These are phyloP conservation scores for Linnaemya tessellans DNA, from an alignment of 2,888 invertebrate species.

Conservation along the genomic window DNA sequence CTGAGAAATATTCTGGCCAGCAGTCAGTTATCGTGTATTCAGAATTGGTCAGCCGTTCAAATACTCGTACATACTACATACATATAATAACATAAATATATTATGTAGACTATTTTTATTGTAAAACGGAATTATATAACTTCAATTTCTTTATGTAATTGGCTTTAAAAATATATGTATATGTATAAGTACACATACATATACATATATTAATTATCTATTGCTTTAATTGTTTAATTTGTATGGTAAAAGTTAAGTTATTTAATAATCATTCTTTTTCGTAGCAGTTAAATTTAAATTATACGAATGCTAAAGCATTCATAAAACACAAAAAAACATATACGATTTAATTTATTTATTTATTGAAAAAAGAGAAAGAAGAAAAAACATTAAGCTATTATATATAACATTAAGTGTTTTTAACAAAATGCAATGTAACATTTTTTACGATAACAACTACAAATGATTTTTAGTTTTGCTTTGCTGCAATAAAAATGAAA, in stretches of 20 bases:
- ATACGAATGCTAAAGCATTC: conserved; percentile 33
- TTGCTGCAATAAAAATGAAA: neutral
- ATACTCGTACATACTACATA: neutral
- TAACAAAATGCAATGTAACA: conserved; percentile 49
- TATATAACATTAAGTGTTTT: conserved; percentile 52
- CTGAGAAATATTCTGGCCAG: too few relatives aligned
- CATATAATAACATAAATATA: neutral
- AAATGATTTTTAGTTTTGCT: conserved; percentile 41
- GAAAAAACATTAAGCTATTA: conserved; percentile 28
- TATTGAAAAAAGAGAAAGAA: neutral
- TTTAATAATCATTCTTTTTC: neutral
- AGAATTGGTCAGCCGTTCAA: too few relatives aligned
- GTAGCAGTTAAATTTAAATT: conserved; percentile 37
- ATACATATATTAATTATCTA: neutral
- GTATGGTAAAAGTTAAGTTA: conserved; percentile 16
- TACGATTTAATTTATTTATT: conserved; percentile 4
- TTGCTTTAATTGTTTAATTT: conserved; percentile 54
- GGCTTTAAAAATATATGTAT: conserved; percentile 30
- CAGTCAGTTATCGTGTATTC: too few relatives aligned
- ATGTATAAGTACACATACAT: neutral
- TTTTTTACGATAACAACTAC: conserved; percentile 51
- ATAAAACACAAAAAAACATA: neutral
- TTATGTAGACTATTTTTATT: conserved; percentile 12
- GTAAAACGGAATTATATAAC: conserved; percentile 18
- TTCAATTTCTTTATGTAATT: conserved; percentile 37